phyloP scores from a whole-genome alignment of 2,113 vertebrate genomes.

The Notothenia rossii region DNA sequence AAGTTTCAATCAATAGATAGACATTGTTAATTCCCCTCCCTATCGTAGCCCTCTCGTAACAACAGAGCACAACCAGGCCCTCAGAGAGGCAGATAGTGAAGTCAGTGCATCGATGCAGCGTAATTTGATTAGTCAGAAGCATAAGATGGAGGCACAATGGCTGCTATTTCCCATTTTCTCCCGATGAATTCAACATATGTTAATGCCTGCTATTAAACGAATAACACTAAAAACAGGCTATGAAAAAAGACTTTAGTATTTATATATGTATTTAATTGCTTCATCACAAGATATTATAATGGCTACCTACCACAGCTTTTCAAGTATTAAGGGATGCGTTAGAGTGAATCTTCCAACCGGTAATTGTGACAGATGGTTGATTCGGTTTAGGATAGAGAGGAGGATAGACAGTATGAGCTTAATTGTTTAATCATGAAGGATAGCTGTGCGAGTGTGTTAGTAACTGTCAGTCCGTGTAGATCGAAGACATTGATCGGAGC shows the following conservation, averaged over 20 bases:
- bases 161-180: conserved; percentile 47
- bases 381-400: not conserved
- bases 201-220: conserved; percentile 58
- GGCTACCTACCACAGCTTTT: conserved; percentile 30
- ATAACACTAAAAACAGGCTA: conserved; percentile 43
- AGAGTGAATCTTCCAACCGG: conserved; percentile 23
- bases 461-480: conserved; percentile 54
- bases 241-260: conserved; percentile 39
- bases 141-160: conserved; percentile 29
- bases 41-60: not conserved
- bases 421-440: conserved; percentile 62
- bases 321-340: conserved; percentile 17
- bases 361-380: conserved; percentile 49
- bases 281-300: conserved; percentile 48
- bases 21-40: not conserved
- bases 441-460: conserved; percentile 47
- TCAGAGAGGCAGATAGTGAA: conserved; percentile 36
- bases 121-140: conserved; percentile 66
- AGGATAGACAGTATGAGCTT: conserved; percentile 18
- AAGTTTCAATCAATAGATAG: not conserved
- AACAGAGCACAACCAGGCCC: not conserved
- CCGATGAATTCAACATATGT: conserved; percentile 43
- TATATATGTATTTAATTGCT: conserved; percentile 44
- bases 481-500: conserved; percentile 77
- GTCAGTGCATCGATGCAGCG: conserved; percentile 26